These are phyloP conservation scores for Eretmocerus hayati DNA, from an alignment of 2,888 invertebrate genomes.

Conservation along the genomic window DNA sequence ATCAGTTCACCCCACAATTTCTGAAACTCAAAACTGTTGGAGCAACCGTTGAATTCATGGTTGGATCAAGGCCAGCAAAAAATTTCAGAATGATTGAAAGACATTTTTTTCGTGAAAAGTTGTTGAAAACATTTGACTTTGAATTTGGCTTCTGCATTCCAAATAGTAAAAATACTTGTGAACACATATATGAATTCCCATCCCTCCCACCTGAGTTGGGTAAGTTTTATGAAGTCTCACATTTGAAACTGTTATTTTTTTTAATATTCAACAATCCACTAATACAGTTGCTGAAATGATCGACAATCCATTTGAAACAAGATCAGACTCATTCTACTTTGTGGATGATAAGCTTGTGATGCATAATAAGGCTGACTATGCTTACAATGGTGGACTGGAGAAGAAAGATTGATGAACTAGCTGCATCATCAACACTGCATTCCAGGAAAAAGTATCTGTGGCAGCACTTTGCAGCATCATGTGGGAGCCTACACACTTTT, in stretches of 20 bases:
- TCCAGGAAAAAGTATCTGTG: too few relatives aligned
- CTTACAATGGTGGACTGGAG: constrained; percentile 80
- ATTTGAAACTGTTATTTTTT: background rate
- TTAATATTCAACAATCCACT: background rate
- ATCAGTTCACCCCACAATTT: constrained; percentile 98
- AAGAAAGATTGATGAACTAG: constrained; percentile 51
- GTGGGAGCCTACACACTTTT: too few relatives aligned
- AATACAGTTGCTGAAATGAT: constrained; percentile 90
- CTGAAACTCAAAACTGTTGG: constrained; percentile 93
- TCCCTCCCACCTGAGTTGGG: constrained; percentile 76
- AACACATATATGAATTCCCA: constrained; percentile 99
- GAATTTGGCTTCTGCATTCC: constrained; percentile 99
- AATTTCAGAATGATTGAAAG: constrained; percentile 98
- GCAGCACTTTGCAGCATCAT: too few relatives aligned
- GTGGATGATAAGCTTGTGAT: constrained; percentile 94
- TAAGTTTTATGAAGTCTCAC: constrained; percentile 45
- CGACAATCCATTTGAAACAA: constrained; percentile 88
- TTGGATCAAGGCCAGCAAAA: constrained; percentile 84
- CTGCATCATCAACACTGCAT: too few relatives aligned
- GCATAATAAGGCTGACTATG: constrained; percentile 99
- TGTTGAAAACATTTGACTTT: constrained; percentile 97
- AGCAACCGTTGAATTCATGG: constrained; percentile 95
- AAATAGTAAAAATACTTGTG: constrained; percentile 93
- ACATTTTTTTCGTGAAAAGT: constrained; percentile 88
- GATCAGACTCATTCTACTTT: constrained; percentile 98